Evolutionary conservation across 1,140 invertebrate species (phyloP).

Genomic region (Polypedilum vanderplanki): DNA sequence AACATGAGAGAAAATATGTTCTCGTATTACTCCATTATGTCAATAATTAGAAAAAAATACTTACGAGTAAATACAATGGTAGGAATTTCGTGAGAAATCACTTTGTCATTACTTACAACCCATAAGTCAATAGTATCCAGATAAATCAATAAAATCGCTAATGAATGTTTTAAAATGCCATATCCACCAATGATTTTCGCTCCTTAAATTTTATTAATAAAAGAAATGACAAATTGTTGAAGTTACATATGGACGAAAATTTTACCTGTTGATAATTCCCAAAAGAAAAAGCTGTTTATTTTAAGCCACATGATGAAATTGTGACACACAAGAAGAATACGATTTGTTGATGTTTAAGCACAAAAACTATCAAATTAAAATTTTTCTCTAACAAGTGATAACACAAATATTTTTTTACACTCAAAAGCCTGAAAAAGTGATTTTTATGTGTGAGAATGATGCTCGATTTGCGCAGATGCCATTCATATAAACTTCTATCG

Average conservation of each 20-base stretch:
- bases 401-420: constrained; percentile 13
- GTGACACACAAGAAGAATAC: neutral
- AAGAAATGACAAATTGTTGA: neutral
- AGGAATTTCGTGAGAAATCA: neutral
- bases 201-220: neutral
- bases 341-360: neutral
- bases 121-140: constrained; percentile 5
- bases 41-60: neutral
- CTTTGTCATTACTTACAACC: neutral
- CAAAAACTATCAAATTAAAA: neutral
- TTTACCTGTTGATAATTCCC: constrained; percentile 1
- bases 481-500: neutral
- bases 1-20: neutral
- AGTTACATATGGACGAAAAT: neutral
- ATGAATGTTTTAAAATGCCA: neutral
- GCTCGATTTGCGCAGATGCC: neutral
- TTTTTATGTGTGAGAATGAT: neutral
- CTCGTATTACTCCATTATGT: neutral
- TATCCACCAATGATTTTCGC: constrained; percentile 6
- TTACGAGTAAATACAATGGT: neutral
- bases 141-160: neutral
- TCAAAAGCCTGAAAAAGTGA: neutral
- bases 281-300: neutral
- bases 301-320: neutral
- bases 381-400: neutral